Conservation (phyloP, 2,113 vertebrate genomes). For the Alaudala cheleensis region DNA sequence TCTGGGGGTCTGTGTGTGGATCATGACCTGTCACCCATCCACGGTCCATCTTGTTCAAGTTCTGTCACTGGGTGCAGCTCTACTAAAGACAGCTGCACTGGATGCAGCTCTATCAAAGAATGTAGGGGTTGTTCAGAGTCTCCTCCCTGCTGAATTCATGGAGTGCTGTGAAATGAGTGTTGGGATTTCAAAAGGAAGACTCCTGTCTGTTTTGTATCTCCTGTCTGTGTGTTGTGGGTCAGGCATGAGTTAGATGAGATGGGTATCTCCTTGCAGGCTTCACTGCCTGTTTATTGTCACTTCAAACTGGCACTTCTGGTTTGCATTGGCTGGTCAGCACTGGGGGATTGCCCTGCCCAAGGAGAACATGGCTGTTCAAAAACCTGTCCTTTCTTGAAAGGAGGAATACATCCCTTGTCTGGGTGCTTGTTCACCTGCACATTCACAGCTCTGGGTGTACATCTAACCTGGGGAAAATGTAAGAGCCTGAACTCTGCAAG, state of each 20-base stretch:
- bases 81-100: not conserved
- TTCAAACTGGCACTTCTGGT: not conserved
- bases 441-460: fast-evolving
- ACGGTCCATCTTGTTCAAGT: not conserved
- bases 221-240: not conserved
- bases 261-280: not conserved
- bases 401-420: not conserved
- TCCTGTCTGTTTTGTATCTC: not conserved
- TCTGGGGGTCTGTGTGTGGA: not conserved
- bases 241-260: not conserved
- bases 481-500: not conserved
- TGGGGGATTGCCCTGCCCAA: not conserved
- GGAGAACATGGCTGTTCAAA: not conserved
- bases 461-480: not conserved
- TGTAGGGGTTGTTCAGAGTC: not conserved
- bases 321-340: not conserved
- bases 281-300: not conserved
- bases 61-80: not conserved
- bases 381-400: not conserved
- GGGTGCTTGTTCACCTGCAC: not conserved
- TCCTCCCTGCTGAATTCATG: not conserved
- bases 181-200: not conserved
- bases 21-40: fast-evolving
- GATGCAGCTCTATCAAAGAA: not conserved
- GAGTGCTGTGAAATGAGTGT: not conserved